Percentiles rank a stretch among this genome's conserved stretches.
Evolutionary conservation across 2,113 vertebrate genomes (phyloP).

Genomic region (Seriola rivoliana): DNA sequence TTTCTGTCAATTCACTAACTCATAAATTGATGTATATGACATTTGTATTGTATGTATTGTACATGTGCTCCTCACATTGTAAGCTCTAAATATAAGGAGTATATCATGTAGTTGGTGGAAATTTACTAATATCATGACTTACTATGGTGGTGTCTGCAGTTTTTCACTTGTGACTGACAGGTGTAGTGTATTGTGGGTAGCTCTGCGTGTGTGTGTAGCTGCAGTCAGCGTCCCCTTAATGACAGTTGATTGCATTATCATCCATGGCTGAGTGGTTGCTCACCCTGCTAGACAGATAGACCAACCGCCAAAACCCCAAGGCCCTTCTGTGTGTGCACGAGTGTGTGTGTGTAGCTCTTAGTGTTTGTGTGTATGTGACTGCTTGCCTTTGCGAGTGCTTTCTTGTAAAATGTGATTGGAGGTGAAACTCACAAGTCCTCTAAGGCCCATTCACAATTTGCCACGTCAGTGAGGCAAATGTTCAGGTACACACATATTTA

Average conservation of each 20-base stretch:
- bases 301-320: conserved; percentile 69
- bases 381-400: conserved; percentile 20
- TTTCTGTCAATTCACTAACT: not conserved
- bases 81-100: not conserved
- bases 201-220: conserved; percentile 18
- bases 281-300: conserved; percentile 66
- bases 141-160: not conserved
- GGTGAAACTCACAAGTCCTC: conserved; percentile 64
- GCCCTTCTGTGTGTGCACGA: conserved; percentile 33
- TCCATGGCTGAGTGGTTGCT: conserved; percentile 72
- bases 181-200: conserved; percentile 39
- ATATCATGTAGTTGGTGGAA: not conserved
- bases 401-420: conserved; percentile 71
- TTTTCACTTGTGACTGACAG: conserved; percentile 43
- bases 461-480: conserved; percentile 33
- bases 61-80: not conserved
- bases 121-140: not conserved
- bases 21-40: not conserved
- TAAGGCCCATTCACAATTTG: conserved; percentile 60
- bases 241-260: conserved; percentile 80
- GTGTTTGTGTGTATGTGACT: conserved; percentile 25
- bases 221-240: conserved; percentile 63
- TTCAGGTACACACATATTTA: not conserved
- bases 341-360: conserved; percentile 10
- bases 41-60: not conserved